These are phyloP conservation scores for Dasysyrphus tricinctus DNA, from an alignment of 2,888 invertebrate species.

Conservation along the genomic window DNA sequence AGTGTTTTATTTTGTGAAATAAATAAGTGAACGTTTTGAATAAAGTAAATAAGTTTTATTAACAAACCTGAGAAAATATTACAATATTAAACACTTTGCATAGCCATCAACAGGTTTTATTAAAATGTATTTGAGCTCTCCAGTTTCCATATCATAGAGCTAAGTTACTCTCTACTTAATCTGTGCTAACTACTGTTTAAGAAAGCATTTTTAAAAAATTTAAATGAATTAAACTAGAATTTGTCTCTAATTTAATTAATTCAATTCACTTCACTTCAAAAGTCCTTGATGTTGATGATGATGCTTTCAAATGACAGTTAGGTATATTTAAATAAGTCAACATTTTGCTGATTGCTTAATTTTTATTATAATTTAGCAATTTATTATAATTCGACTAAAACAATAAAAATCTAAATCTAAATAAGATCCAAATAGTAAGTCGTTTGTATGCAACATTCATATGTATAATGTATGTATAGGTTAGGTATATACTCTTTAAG, in stretches of 20 bases:
- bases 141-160: too few species aligned
- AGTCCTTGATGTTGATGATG: neutral
- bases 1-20: too few species aligned
- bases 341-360: neutral
- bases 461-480: slow-evolving; percentile 9
- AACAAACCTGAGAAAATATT: too few species aligned
- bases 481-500: neutral
- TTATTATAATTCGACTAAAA: neutral
- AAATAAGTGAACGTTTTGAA: too few species aligned
- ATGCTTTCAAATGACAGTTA: neutral
- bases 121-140: too few species aligned
- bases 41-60: too few species aligned
- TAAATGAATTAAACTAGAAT: neutral
- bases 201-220: neutral
- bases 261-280: slow-evolving; percentile 7
- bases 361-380: neutral
- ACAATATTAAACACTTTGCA: neutral
- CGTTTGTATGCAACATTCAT: neutral
- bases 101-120: too few species aligned
- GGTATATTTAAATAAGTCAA: neutral
- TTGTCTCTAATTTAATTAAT: slow-evolving; percentile 3
- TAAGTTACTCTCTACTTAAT: too few species aligned
- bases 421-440: neutral
- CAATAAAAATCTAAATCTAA: neutral
- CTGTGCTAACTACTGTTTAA: too few species aligned